Conservation (phyloP, 2,888 invertebrate species). For the Drymonia ruficornis region DNA sequence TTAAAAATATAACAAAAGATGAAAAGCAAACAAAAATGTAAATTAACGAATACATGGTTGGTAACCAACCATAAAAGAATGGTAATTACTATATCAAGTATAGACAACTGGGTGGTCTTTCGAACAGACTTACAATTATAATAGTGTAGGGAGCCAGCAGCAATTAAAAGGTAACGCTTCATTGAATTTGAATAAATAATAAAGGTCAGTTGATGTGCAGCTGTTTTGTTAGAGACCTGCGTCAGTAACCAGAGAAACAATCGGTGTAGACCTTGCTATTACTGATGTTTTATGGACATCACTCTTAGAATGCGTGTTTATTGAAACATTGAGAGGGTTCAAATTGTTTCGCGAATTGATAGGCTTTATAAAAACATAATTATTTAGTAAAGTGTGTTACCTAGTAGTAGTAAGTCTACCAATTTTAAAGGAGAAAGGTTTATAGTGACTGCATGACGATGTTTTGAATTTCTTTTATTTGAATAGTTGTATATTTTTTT, state of each 20-base stretch:
- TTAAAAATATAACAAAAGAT: neutral
- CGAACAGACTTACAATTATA: slow-evolving; percentile 8
- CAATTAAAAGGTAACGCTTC: slow-evolving; percentile 36
- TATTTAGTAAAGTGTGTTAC: too few species aligned
- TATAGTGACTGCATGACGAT: too few species aligned
- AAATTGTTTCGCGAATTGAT: too few species aligned
- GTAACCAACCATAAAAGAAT: neutral
- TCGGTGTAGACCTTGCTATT: neutral
- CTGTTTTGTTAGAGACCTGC: slow-evolving; percentile 14
- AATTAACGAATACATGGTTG: neutral
- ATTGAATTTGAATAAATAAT: slow-evolving; percentile 24
- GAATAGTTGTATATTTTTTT: too few species aligned
- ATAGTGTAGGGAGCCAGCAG: slow-evolving; percentile 10
- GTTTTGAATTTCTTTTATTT: too few species aligned
- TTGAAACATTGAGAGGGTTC: too few species aligned
- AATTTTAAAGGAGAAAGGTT: too few species aligned
- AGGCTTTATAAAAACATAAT: too few species aligned
- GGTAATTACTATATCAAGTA: slow-evolving; percentile 11
- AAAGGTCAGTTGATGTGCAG: slow-evolving; percentile 26
- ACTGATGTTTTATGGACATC: too few species aligned
- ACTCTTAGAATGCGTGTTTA: too few species aligned
- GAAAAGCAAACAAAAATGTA: neutral
- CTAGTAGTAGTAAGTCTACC: too few species aligned
- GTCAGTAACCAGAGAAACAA: neutral
- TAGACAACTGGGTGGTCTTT: slow-evolving; percentile 26